phyloP scores from a whole-genome alignment of 2,888 invertebrate genomes.

The Schrankia costaestrigalis region DNA sequence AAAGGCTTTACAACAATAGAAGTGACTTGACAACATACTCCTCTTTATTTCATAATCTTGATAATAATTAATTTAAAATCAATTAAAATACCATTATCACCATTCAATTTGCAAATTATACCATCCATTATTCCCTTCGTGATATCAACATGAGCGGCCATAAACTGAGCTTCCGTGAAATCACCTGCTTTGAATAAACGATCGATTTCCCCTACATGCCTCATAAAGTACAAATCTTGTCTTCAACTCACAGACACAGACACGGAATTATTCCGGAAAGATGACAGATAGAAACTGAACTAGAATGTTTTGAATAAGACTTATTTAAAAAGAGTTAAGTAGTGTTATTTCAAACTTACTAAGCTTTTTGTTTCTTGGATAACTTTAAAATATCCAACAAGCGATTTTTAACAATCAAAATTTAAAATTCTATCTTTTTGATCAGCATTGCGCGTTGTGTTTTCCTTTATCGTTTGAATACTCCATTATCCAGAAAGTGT shows the following conservation, averaged over 20 bases:
- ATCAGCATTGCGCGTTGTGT: too few species aligned
- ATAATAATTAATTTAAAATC: neutral
- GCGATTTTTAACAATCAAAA: too few species aligned
- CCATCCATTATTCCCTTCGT: slow-evolving; percentile 19
- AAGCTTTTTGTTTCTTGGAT: too few species aligned
- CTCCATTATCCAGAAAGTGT: too few species aligned
- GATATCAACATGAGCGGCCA: slow-evolving; percentile 39
- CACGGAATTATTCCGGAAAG: slow-evolving; percentile 9
- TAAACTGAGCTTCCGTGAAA: slow-evolving; percentile 48
- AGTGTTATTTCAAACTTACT: too few species aligned
- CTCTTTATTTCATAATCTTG: neutral
- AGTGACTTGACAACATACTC: too few species aligned
- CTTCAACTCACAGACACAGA: slow-evolving; percentile 22
- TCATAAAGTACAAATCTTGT: slow-evolving; percentile 49
- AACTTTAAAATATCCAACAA: neutral
- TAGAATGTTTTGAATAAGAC: neutral
- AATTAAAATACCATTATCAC: slow-evolving; percentile 25
- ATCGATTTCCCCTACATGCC: slow-evolving; percentile 48
- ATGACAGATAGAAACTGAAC: slow-evolving; percentile 7
- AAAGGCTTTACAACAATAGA: too few species aligned
- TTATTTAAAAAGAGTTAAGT: too few species aligned
- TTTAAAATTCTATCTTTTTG: neutral
- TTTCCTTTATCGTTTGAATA: too few species aligned
- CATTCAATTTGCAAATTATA: slow-evolving; percentile 38
- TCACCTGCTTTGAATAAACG: slow-evolving; percentile 70